These are phyloP conservation scores for Propithecus perrieri DNA, from an alignment of 2,797 vertebrate species.

Conservation along the genomic window DNA sequence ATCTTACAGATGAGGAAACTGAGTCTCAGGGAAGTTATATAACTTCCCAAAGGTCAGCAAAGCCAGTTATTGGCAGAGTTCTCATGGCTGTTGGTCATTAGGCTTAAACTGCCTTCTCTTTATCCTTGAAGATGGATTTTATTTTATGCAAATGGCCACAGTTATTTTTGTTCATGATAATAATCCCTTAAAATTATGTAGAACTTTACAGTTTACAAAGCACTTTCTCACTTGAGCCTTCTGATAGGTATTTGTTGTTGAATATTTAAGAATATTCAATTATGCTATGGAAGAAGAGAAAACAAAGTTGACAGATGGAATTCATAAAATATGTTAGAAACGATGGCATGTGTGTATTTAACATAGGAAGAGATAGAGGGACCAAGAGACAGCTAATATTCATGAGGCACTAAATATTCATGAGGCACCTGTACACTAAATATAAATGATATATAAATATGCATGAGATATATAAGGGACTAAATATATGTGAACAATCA, in stretches of 20 bases:
- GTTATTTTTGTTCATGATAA: constrained; percentile 24
- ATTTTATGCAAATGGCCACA: background rate
- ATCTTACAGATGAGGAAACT: background rate
- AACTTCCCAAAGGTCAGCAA: background rate
- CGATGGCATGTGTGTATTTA: background rate
- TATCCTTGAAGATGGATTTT: background rate
- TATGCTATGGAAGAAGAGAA: background rate
- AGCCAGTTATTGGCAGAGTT: background rate
- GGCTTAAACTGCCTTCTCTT: background rate
- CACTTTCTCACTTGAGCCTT: background rate
- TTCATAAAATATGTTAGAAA: constrained; percentile 9
- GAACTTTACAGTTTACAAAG: background rate
- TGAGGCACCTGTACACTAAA: background rate
- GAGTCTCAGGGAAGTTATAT: background rate
- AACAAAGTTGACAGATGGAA: background rate
- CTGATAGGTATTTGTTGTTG: background rate
- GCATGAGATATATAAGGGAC: background rate
- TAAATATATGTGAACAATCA: background rate
- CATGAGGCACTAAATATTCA: background rate
- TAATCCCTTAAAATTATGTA: background rate
- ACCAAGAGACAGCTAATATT: background rate
- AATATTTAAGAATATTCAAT: constrained; percentile 17
- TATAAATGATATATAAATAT: too few relatives aligned
- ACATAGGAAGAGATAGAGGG: background rate
- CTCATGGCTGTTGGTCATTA: background rate